phyloP scores from a whole-genome alignment of 2,113 vertebrate species.

The Spermophilus dauricus region DNA sequence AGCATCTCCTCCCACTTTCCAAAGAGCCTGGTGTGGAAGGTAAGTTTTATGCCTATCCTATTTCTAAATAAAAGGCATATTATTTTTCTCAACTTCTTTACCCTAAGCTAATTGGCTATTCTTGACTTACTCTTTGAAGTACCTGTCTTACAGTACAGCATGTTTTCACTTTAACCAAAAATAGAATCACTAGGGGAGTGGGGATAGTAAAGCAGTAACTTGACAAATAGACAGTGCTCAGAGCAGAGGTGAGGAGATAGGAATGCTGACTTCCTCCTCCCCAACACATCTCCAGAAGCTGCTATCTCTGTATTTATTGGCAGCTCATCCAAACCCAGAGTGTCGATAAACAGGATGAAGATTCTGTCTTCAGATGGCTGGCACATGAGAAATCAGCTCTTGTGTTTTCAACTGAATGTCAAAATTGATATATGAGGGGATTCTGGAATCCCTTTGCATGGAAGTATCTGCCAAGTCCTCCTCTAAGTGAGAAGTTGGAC shows the following conservation, averaged over 20 bases:
- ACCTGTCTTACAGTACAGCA: not conserved
- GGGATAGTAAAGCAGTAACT: not conserved
- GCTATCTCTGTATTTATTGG: constrained; percentile 31
- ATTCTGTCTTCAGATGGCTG: not conserved
- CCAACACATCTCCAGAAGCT: not conserved
- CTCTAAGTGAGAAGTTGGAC: constrained; percentile 1
- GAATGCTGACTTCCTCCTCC: not conserved
- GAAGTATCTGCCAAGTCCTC: not conserved
- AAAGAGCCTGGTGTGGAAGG: not conserved
- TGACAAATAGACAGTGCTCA: not conserved
- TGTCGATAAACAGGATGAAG: constrained; percentile 33
- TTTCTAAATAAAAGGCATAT: not conserved
- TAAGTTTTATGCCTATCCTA: not conserved
- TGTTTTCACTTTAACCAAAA: constrained; percentile 11
- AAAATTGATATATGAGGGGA: not conserved
- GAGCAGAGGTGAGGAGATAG: not conserved
- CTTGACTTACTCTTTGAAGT: not conserved
- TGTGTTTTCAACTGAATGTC: constrained; percentile 30
- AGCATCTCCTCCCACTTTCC: not conserved
- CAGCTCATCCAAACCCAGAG: not conserved
- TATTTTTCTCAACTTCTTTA: constrained; percentile 52
- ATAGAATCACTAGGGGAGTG: not conserved
- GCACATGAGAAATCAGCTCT: constrained; percentile 18
- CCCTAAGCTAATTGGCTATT: not conserved
- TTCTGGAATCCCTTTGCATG: not conserved